Conservation (phyloP, 2,113 vertebrate genomes). For the Syrmaticus mikado region DNA sequence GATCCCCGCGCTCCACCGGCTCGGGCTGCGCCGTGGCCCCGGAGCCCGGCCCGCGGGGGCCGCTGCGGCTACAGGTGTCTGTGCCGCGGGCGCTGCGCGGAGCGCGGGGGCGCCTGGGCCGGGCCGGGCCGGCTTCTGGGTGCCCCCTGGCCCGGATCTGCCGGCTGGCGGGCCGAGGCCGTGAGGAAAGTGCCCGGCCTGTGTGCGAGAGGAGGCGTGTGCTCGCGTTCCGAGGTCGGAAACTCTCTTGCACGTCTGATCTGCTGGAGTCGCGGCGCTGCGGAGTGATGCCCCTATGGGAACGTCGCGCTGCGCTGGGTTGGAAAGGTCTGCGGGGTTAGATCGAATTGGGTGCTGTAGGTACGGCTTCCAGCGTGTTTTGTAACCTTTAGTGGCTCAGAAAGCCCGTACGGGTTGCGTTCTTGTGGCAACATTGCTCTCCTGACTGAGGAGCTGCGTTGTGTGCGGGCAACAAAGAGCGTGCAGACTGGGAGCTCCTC, state of each 20-base stretch:
- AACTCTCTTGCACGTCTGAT: neutral
- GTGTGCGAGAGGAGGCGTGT: rapidly evolving
- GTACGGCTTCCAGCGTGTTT: neutral
- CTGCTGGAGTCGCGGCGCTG: neutral
- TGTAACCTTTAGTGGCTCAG: rapidly evolving
- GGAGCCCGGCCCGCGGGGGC: too few species aligned
- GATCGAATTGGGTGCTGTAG: neutral
- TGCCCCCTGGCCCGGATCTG: neutral
- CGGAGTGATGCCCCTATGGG: neutral
- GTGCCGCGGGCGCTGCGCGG: too few species aligned
- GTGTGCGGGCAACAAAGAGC: neutral
- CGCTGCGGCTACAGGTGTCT: too few species aligned
- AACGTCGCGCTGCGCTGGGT: neutral
- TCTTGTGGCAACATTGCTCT: neutral
- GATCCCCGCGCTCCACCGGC: too few species aligned
- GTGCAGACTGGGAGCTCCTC: rapidly evolving
- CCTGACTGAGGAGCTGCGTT: rapidly evolving
- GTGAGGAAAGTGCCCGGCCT: neutral
- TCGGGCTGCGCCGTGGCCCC: too few species aligned
- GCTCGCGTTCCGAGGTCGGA: neutral
- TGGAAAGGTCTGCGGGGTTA: neutral
- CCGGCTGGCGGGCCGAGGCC: neutral
- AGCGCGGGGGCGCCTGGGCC: too few species aligned
- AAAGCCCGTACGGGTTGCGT: rapidly evolving
- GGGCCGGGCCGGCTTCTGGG: too few species aligned